Conservation (phyloP, 2,113 vertebrate genomes). For the Beaufortia kweichowensis region DNA sequence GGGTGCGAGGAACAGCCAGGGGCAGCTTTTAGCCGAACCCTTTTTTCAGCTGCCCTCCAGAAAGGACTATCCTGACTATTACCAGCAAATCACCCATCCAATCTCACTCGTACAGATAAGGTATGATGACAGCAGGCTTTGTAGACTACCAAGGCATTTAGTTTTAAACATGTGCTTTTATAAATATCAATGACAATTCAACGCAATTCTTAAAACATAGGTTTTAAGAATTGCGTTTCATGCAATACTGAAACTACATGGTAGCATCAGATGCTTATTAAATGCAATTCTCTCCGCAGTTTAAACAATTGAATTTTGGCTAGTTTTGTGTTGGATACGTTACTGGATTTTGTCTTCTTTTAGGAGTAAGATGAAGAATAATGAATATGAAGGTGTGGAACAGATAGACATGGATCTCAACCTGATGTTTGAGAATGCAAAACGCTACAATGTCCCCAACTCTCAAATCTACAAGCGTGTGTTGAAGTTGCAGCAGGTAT, state of each 20-base stretch:
- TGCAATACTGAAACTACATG: too few relatives aligned
- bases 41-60: slow-evolving; percentile 95
- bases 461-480: slow-evolving; percentile 97
- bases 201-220: too few relatives aligned
- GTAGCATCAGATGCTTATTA: too few relatives aligned
- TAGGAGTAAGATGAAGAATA: slow-evolving; percentile 94
- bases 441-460: slow-evolving; percentile 94
- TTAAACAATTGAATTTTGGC: neutral
- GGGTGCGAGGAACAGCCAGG: slow-evolving; percentile 93
- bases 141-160: neutral
- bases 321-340: slow-evolving; percentile 41
- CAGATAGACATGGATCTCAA: slow-evolving; percentile 90
- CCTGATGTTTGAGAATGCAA: slow-evolving; percentile 97
- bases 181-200: neutral
- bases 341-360: slow-evolving; percentile 25
- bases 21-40: slow-evolving; percentile 93
- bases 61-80: slow-evolving; percentile 98
- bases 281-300: too few relatives aligned
- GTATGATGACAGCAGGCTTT: slow-evolving; percentile 61
- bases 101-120: slow-evolving; percentile 93
- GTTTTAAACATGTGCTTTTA: neutral
- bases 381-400: slow-evolving; percentile 93
- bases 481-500: slow-evolving; percentile 93
- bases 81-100: slow-evolving; percentile 92
- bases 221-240: too few relatives aligned